Evolutionary conservation across 2,888 invertebrate species (phyloP).

Genomic region (Melanophora roralis): DNA sequence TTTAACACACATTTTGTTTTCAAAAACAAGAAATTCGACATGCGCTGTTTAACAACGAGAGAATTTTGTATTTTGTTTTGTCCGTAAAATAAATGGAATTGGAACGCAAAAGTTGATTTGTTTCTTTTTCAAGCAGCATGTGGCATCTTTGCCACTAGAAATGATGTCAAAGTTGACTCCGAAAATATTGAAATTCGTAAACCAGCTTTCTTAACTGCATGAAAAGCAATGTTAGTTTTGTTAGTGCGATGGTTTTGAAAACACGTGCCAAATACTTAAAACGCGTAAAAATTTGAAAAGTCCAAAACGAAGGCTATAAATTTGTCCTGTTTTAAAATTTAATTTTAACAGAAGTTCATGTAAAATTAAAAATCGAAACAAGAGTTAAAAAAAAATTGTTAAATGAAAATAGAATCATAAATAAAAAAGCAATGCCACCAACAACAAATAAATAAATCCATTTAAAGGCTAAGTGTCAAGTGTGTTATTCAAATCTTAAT

Average conservation of each 20-base stretch:
- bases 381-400: too few relatives aligned
- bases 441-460: background rate
- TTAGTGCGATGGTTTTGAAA: conserved; percentile 50
- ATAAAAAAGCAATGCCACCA: conserved; percentile 3
- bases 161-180: conserved; percentile 40
- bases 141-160: conserved; percentile 20
- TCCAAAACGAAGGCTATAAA: background rate
- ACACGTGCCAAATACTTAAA: conserved; percentile 44
- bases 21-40: background rate
- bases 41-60: conserved; percentile 10
- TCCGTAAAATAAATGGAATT: background rate
- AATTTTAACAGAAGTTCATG: background rate
- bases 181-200: conserved; percentile 45
- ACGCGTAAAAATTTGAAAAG: conserved; percentile 19
- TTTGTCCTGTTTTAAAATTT: background rate
- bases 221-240: conserved; percentile 34
- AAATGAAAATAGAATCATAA: background rate
- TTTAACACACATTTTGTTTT: background rate
- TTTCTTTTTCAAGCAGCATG: conserved; percentile 20
- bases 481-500: conserved; percentile 29
- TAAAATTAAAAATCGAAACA: background rate
- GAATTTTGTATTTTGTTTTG: too few relatives aligned
- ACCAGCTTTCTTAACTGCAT: conserved; percentile 26
- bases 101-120: background rate
- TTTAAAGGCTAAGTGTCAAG: conserved; percentile 36